Evolutionary conservation across 2,113 vertebrate species (phyloP).

Genomic region (Emydocephalus ijimae): DNA sequence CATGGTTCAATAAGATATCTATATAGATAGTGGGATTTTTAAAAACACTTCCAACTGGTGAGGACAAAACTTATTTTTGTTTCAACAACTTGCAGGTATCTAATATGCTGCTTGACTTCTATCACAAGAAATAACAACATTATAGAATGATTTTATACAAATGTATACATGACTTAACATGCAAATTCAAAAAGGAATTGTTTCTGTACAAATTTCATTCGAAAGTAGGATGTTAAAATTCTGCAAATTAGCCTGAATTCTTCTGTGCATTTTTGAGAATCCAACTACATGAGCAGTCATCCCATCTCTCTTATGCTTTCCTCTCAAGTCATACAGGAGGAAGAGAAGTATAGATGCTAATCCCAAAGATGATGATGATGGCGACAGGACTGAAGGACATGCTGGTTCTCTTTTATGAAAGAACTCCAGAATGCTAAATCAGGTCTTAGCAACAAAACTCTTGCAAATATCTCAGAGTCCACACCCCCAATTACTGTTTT

Average conservation of each 20-base stretch:
- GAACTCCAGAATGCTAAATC: not conserved
- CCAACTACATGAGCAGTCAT: not conserved
- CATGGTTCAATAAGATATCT: not conserved
- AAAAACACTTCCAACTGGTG: not conserved
- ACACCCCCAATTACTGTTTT: not conserved
- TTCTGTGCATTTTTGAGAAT: not conserved
- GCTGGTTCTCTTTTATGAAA: not conserved
- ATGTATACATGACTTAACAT: constrained; percentile 1
- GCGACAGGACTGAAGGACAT: not conserved
- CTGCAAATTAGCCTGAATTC: not conserved
- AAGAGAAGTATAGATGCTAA: not conserved
- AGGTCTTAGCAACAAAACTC: not conserved
- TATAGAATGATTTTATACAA: not conserved
- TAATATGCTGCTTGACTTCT: not conserved
- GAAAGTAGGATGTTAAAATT: not conserved
- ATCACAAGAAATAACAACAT: not conserved
- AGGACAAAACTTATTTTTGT: not conserved
- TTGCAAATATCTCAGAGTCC: not conserved
- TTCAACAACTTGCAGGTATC: constrained; percentile 10
- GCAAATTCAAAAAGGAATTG: constrained; percentile 17
- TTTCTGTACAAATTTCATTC: not conserved
- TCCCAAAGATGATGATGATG: not conserved
- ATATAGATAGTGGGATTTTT: not conserved
- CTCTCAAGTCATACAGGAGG: not conserved
- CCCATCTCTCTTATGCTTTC: constrained; percentile 26